A percentile compares a stretch with the other conserved stretches of the same genome.
These are phyloP conservation scores for Erynnis tages DNA, from an alignment of 2,888 invertebrate genomes.

Conservation along the genomic window DNA sequence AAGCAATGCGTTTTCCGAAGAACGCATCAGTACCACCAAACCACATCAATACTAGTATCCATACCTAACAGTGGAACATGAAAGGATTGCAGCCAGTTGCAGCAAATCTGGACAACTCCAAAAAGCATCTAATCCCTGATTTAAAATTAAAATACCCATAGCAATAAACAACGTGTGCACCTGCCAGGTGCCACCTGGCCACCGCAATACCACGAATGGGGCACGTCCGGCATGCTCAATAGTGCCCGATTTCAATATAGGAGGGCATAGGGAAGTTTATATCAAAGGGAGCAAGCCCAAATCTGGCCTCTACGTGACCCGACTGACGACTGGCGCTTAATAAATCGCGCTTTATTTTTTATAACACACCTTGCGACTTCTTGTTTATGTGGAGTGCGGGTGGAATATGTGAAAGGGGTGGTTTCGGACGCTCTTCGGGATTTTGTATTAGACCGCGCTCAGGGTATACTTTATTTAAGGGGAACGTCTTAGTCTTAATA, in stretches of 20 bases:
- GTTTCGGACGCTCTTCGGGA: slow-evolving; percentile 35
- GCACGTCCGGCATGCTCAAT: slow-evolving; percentile 36
- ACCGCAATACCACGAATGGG: slow-evolving; percentile 32
- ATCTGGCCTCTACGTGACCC: slow-evolving; percentile 72
- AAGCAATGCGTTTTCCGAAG: too few relatives aligned
- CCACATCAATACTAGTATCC: too few relatives aligned
- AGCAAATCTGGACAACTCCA: too few relatives aligned
- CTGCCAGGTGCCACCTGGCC: too few relatives aligned
- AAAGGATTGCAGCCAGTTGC: too few relatives aligned
- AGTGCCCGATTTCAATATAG: slow-evolving; percentile 70
- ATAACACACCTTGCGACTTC: slow-evolving; percentile 69
- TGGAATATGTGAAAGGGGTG: slow-evolving; percentile 55
- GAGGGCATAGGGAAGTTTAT: slow-evolving; percentile 59
- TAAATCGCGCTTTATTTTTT: slow-evolving; percentile 76
- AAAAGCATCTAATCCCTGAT: slow-evolving; percentile 28
- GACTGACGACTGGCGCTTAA: slow-evolving; percentile 60
- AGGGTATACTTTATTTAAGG: neutral
- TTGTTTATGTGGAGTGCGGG: slow-evolving; percentile 69
- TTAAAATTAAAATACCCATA: slow-evolving; percentile 4
- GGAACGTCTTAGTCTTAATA: too few relatives aligned
- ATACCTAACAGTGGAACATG: too few relatives aligned
- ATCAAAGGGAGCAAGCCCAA: slow-evolving; percentile 60
- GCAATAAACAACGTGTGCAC: slow-evolving; percentile 1
- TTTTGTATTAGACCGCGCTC: slow-evolving; percentile 22
- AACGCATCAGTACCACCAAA: too few relatives aligned